Percentiles rank a stretch among this genome's conserved stretches.
Conservation (phyloP, 2,113 vertebrate species). For the Tychaedon coryphoeus region DNA sequence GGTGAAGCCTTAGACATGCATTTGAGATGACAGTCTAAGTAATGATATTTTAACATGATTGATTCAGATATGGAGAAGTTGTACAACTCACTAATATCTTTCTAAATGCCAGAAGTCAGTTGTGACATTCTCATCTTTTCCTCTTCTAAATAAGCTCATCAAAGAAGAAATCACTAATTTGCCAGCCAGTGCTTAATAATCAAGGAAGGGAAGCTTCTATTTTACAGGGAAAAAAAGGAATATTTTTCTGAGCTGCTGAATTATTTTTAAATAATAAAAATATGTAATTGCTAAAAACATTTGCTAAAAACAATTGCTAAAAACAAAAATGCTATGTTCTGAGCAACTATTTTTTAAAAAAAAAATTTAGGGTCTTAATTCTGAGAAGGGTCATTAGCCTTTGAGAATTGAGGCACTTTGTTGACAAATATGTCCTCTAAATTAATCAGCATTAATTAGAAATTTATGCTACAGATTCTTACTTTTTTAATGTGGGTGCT, state of each 20-base stretch:
- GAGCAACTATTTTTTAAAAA: background rate
- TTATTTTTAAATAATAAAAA: slow-evolving; percentile 62
- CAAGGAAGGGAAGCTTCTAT: slow-evolving; percentile 55
- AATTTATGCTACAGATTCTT: slow-evolving; percentile 25
- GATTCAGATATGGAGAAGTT: background rate
- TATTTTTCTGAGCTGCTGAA: slow-evolving; percentile 40
- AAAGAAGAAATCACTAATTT: slow-evolving; percentile 52
- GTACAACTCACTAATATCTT: slow-evolving; percentile 14
- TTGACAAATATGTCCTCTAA: slow-evolving; percentile 67
- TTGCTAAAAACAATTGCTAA: too few species aligned
- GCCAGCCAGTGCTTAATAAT: slow-evolving; percentile 20
- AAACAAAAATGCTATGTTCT: background rate
- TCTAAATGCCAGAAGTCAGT: slow-evolving; percentile 3
- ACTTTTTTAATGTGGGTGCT: slow-evolving; percentile 54
- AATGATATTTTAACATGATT: slow-evolving; percentile 13
- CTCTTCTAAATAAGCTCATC: slow-evolving; percentile 47
- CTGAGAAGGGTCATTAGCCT: slow-evolving; percentile 58
- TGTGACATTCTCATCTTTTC: slow-evolving; percentile 20
- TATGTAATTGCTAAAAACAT: too few species aligned
- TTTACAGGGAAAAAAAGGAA: slow-evolving; percentile 7
- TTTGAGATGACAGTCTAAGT: background rate
- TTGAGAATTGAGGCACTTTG: slow-evolving; percentile 60
- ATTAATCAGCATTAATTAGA: slow-evolving; percentile 65
- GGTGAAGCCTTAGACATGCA: background rate
- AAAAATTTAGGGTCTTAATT: slow-evolving; percentile 52